Conservation (phyloP, 1,140 invertebrate species). For the Trichogramma pretiosum region DNA sequence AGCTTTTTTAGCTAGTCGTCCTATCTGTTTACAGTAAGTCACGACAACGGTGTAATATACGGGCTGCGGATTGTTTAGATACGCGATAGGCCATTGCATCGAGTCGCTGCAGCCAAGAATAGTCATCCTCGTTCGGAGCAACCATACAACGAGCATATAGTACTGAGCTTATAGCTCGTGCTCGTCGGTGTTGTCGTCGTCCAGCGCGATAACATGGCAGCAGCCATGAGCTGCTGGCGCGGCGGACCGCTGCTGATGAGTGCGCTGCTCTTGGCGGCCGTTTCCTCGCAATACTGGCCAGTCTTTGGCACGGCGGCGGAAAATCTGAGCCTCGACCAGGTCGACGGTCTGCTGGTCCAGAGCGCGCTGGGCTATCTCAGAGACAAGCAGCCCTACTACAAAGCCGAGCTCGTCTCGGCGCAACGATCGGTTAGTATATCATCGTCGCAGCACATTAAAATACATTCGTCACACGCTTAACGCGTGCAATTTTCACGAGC, state of each 20-base stretch:
- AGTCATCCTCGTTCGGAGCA: not conserved
- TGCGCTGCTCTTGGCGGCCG: not conserved
- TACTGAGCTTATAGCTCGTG: not conserved
- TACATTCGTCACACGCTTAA: too few species aligned
- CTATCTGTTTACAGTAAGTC: too few species aligned
- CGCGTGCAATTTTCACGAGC: too few species aligned
- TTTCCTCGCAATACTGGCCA: constrained; percentile 16
- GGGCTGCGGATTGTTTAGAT: too few species aligned
- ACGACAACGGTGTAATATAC: too few species aligned
- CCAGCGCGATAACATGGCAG: constrained; percentile 22
- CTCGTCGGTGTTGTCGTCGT: not conserved
- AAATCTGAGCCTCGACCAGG: too few species aligned
- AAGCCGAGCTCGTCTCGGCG: constrained; percentile 31
- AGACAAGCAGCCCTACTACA: constrained; percentile 28
- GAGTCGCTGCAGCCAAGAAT: too few species aligned
- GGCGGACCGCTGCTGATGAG: not conserved
- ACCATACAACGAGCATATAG: not conserved
- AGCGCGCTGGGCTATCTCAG: constrained; percentile 31
- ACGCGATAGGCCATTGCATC: too few species aligned
- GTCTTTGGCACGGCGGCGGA: too few species aligned
- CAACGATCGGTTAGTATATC: constrained; percentile 35
- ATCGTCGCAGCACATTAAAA: too few species aligned
- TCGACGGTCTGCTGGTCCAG: constrained; percentile 23
- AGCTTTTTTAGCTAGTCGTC: too few species aligned
- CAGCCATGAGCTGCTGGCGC: constrained; percentile 2